These are phyloP conservation scores for Hydrochoerus hydrochaeris DNA, from an alignment of 2,113 vertebrate species.

Conservation along the genomic window DNA sequence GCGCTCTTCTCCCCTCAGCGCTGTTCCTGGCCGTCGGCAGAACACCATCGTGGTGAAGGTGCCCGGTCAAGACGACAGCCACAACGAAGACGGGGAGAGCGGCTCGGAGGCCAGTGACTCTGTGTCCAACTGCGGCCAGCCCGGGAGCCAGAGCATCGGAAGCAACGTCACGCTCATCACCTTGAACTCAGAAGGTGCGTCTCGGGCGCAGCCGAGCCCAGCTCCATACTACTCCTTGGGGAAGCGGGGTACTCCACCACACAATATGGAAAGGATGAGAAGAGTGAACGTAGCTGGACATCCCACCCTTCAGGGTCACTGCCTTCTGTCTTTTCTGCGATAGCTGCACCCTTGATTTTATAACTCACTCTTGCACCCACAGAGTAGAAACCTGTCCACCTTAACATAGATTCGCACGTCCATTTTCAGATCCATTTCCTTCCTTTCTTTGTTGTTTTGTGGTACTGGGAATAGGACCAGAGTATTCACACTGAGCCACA, in stretches of 20 bases:
- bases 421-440: neutral
- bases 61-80: constrained; percentile 94
- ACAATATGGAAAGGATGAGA: neutral
- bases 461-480: neutral
- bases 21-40: constrained; percentile 92
- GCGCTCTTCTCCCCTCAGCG: constrained; percentile 83
- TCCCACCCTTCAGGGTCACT: neutral
- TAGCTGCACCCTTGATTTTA: neutral
- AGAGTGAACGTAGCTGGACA: neutral
- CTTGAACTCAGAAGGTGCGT: constrained; percentile 96
- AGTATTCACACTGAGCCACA: neutral
- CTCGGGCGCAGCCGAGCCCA: too few species aligned
- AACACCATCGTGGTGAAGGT: constrained; percentile 99
- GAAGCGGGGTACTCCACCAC: too few species aligned
- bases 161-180: constrained; percentile 98
- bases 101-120: constrained; percentile 98
- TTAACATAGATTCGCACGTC: neutral
- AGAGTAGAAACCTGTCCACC: neutral
- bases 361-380: neutral
- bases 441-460: neutral
- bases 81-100: constrained; percentile 96
- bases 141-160: constrained; percentile 88
- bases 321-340: neutral
- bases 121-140: constrained; percentile 93
- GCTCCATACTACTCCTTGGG: too few species aligned